These are phyloP conservation scores for Fundulus diaphanus DNA, from an alignment of 2,797 vertebrate species.

Conservation along the genomic window DNA sequence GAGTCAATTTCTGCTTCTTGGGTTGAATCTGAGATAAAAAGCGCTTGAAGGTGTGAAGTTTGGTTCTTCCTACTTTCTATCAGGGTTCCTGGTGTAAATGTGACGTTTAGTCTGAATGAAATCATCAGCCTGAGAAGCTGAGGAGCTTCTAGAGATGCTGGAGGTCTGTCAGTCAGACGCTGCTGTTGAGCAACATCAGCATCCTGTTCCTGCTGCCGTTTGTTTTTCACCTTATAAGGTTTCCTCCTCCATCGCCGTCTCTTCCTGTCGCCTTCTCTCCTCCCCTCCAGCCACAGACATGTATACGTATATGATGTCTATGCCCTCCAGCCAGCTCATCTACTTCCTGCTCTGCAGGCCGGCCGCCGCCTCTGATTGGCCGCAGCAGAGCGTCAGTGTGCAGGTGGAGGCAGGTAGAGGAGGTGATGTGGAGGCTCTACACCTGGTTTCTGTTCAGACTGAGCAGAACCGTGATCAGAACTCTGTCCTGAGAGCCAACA, in stretches of 20 bases:
- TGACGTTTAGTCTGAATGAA: no score
- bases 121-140: no score
- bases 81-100: no score
- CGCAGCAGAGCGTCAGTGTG: background rate
- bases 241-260: background rate
- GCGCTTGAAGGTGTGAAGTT: no score
- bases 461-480: background rate
- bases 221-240: constrained; percentile 50
- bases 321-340: constrained; percentile 31
- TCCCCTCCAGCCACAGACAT: constrained; percentile 31
- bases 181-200: constrained; percentile 16
- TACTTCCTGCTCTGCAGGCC: constrained; percentile 1
- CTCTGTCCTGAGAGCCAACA: background rate
- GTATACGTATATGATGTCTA: no score
- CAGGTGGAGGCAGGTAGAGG: no score
- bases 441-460: no score
- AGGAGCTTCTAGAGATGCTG: background rate
- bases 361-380: constrained; percentile 19
- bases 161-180: background rate
- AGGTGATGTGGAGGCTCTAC: background rate
- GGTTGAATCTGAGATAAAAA: no score
- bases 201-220: constrained; percentile 2
- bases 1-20: no score
- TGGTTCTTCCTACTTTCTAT: no score
- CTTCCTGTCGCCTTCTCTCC: constrained; percentile 34